These are phyloP conservation scores for Rhinichthys osculus DNA, from an alignment of 2,797 vertebrate species.

Conservation along the genomic window DNA sequence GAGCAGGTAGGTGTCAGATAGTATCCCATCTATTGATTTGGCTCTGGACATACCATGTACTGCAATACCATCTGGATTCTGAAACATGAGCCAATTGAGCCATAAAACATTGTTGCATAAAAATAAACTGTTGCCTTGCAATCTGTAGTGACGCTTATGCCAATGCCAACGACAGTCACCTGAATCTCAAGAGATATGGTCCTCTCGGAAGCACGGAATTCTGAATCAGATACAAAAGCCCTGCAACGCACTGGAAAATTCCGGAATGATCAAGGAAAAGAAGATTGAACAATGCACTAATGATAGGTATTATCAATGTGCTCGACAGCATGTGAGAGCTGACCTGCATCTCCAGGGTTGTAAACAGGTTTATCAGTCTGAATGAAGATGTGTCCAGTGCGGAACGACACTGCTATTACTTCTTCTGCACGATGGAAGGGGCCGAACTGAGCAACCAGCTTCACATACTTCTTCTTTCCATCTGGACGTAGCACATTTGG, in stretches of 20 bases:
- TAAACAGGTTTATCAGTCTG: slow-evolving; percentile 82
- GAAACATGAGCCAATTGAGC: slow-evolving; percentile 10
- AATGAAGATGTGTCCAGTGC: slow-evolving; percentile 79
- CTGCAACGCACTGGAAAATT: slow-evolving; percentile 69
- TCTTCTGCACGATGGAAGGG: slow-evolving; percentile 25
- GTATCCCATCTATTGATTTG: slow-evolving; percentile 61
- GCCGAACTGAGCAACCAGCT: slow-evolving; percentile 66
- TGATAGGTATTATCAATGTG: not conserved
- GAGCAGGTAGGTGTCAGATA: slow-evolving; percentile 61
- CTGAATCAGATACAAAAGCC: slow-evolving; percentile 70
- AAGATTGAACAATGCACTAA: not conserved
- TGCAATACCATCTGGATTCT: slow-evolving; percentile 76
- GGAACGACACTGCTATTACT: slow-evolving; percentile 71
- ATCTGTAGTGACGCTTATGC: not conserved
- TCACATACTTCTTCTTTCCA: slow-evolving; percentile 67
- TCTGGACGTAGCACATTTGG: slow-evolving; percentile 56
- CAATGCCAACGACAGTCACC: slow-evolving; percentile 62
- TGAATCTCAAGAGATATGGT: slow-evolving; percentile 70
- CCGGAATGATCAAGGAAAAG: not conserved
- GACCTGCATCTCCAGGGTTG: slow-evolving; percentile 77
- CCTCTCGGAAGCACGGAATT: slow-evolving; percentile 68
- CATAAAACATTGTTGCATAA: not conserved
- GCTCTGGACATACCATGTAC: slow-evolving; percentile 63
- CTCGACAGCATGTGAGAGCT: not conserved
- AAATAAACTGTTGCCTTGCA: not conserved